A percentile compares a stretch with the other conserved stretches of the same genome.
Conservation (phyloP, 1,140 invertebrate species). For the Penaeus indicus region DNA sequence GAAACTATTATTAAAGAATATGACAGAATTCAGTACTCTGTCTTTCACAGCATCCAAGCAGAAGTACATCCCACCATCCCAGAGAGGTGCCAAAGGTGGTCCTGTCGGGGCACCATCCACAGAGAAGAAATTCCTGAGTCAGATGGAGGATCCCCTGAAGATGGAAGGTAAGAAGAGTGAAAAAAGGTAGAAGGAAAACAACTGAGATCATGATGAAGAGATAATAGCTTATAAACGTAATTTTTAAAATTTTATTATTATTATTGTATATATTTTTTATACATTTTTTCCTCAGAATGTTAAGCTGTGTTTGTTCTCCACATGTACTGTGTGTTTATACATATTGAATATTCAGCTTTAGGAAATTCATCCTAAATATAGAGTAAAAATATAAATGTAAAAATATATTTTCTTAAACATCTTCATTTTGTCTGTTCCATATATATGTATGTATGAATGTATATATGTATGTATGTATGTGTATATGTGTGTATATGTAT, state of each 20-base stretch:
- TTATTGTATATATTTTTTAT: too few species aligned
- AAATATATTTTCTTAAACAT: slow-evolving; percentile 7
- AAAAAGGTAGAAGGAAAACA: neutral
- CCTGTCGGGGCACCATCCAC: slow-evolving; percentile 48
- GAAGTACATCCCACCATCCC: slow-evolving; percentile 60
- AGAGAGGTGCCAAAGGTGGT: slow-evolving; percentile 52
- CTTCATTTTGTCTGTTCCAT: neutral
- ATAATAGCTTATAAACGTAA: neutral
- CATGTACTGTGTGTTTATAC: too few species aligned
- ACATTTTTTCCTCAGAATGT: too few species aligned
- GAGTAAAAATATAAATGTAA: neutral
- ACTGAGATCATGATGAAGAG: neutral
- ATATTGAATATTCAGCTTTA: too few species aligned
- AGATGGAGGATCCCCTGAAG: slow-evolving; percentile 51
- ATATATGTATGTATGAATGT: too few species aligned
- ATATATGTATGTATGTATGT: too few species aligned
- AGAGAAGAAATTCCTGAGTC: slow-evolving; percentile 64
- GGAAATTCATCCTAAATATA: neutral
- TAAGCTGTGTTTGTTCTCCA: too few species aligned
- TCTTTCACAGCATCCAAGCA: slow-evolving; percentile 57
- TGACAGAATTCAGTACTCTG: neutral
- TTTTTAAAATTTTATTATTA: too few species aligned
- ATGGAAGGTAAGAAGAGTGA: slow-evolving; percentile 30
- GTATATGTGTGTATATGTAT: too few species aligned
- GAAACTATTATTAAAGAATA: neutral